Evolutionary conservation across 2,888 invertebrate species (phyloP).

Genomic region (Clunio marinus): DNA sequence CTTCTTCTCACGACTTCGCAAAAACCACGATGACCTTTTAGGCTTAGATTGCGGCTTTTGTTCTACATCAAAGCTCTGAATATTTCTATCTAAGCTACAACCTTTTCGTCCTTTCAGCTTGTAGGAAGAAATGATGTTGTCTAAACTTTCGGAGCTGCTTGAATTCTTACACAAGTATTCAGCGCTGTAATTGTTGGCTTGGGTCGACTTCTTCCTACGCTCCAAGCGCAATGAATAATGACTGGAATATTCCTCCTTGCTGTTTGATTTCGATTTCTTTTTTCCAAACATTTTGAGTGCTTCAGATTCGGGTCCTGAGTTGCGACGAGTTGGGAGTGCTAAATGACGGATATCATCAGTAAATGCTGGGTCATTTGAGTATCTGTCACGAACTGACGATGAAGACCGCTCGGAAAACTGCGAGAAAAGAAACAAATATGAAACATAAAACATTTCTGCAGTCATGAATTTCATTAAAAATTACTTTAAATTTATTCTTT

Average conservation of each 20-base stretch:
- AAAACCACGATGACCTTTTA: constrained; percentile 37
- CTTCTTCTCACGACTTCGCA: constrained; percentile 36
- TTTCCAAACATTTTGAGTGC: constrained; percentile 32
- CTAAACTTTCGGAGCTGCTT: constrained; percentile 35
- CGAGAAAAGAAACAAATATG: constrained; percentile 43
- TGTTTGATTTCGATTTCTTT: constrained; percentile 11
- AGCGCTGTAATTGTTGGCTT: constrained; percentile 35
- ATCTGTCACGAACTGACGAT: constrained; percentile 49
- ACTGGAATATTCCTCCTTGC: constrained; percentile 27
- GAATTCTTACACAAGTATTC: constrained; percentile 37
- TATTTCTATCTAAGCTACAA: constrained; percentile 29
- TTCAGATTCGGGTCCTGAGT: constrained; percentile 44
- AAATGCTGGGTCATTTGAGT: constrained; percentile 51
- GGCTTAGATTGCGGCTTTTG: constrained; percentile 30
- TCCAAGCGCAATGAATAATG: constrained; percentile 35
- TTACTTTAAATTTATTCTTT: constrained; percentile 27
- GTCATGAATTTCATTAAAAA: constrained; percentile 44
- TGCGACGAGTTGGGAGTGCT: constrained; percentile 49
- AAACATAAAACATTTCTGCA: constrained; percentile 49
- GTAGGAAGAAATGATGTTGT: constrained; percentile 30
- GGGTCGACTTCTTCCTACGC: constrained; percentile 14
- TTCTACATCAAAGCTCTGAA: constrained; percentile 20
- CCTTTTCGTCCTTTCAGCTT: constrained; percentile 32
- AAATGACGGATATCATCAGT: constrained; percentile 52
- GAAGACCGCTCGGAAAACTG: constrained; percentile 49